phyloP scores from a whole-genome alignment of 1,140 invertebrate species.

The Monochamus saltuarius region DNA sequence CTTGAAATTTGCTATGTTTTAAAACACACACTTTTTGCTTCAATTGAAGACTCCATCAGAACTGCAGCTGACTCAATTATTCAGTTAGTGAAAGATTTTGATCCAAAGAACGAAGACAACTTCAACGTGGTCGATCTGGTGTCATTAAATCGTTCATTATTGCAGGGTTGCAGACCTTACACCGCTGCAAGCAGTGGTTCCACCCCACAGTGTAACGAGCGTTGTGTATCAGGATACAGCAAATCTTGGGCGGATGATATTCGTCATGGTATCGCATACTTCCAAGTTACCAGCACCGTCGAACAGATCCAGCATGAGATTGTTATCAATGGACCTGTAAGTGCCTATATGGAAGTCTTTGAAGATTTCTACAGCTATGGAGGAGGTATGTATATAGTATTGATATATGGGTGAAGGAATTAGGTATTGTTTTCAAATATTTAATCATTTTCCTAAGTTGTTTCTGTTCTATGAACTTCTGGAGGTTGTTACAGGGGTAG shows the following conservation, averaged over 20 bases:
- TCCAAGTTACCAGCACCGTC: background rate
- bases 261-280: background rate
- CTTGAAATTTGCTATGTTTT: too few species aligned
- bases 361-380: slow-evolving; percentile 15
- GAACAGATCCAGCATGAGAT: slow-evolving; percentile 17
- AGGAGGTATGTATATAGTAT: background rate
- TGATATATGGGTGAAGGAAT: too few species aligned
- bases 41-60: too few species aligned
- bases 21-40: too few species aligned
- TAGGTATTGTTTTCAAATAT: too few species aligned
- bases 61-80: too few species aligned
- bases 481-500: too few species aligned
- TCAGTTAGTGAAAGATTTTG: too few species aligned
- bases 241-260: background rate
- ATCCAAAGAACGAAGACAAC: too few species aligned
- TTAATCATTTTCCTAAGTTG: too few species aligned
- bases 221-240: background rate
- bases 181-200: background rate
- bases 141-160: background rate
- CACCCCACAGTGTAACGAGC: background rate
- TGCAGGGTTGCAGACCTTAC: slow-evolving; percentile 3
- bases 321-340: slow-evolving; percentile 9
- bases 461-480: too few species aligned
- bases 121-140: too few species aligned
- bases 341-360: slow-evolving; percentile 3